These are phyloP conservation scores for Neosilurus mollespiculum DNA, from an alignment of 2,797 vertebrate species.

Conservation along the genomic window DNA sequence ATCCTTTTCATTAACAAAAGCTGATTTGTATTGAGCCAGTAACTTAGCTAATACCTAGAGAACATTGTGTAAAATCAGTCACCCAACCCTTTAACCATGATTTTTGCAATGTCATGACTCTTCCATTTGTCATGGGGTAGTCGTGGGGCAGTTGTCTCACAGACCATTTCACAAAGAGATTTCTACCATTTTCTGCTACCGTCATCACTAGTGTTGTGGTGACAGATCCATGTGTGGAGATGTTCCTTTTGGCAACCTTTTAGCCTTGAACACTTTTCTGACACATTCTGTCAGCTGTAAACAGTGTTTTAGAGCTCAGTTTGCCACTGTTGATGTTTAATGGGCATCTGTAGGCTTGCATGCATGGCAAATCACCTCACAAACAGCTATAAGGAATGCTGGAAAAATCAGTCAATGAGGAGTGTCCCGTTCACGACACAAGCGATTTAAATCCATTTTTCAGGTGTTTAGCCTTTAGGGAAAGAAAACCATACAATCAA, in stretches of 20 bases:
- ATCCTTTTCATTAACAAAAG: neutral
- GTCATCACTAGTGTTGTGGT: conserved; percentile 50
- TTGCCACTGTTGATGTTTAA: conserved; percentile 7
- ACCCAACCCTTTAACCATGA: too few species aligned
- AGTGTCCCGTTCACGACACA: too few species aligned
- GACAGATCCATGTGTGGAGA: conserved; percentile 47
- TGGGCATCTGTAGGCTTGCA: neutral
- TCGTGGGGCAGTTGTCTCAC: conserved; percentile 21
- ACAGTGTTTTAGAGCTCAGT: conserved; percentile 32
- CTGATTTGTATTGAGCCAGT: neutral
- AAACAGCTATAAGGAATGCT: neutral
- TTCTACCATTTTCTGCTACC: conserved; percentile 46
- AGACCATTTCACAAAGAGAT: conserved; percentile 44
- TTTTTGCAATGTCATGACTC: neutral
- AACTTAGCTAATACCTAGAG: neutral
- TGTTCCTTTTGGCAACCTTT: conserved; percentile 42
- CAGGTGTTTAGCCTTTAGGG: too few species aligned
- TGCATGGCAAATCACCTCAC: neutral
- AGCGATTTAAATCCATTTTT: too few species aligned
- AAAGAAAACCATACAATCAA: too few species aligned
- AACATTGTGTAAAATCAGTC: conserved; percentile 7
- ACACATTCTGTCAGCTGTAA: conserved; percentile 57
- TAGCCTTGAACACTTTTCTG: conserved; percentile 34
- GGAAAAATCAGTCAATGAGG: neutral
- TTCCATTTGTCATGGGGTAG: neutral